phyloP scores from a whole-genome alignment of 2,888 invertebrate species.

The Hanleya hanleyi region DNA sequence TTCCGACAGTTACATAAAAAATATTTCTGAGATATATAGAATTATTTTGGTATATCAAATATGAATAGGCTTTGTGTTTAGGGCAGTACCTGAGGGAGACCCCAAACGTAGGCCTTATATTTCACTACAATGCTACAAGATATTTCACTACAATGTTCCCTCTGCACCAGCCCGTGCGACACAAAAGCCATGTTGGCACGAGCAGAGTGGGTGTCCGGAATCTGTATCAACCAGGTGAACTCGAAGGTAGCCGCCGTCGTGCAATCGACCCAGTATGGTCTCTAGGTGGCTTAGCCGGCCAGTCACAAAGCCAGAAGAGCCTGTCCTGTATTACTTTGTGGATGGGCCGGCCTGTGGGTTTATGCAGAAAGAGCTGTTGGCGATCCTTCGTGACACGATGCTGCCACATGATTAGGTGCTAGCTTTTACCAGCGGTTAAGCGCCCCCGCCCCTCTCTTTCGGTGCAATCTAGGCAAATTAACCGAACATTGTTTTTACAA shows the following conservation, averaged over 20 bases:
- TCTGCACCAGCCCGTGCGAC: background rate
- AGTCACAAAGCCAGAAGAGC: slow-evolving; percentile 4
- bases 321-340: slow-evolving; percentile 16
- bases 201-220: background rate
- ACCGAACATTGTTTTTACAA: background rate
- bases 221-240: background rate
- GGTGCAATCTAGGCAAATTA: background rate
- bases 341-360: slow-evolving; percentile 14
- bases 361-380: slow-evolving; percentile 19
- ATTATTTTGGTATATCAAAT: too few species aligned
- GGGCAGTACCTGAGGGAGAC: too few species aligned
- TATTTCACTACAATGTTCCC: background rate
- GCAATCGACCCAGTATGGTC: slow-evolving; percentile 27
- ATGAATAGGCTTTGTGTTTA: too few species aligned
- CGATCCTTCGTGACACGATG: slow-evolving; percentile 18
- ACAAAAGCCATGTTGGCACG: background rate
- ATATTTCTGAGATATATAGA: too few species aligned
- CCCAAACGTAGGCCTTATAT: too few species aligned
- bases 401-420: slow-evolving; percentile 3
- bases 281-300: background rate
- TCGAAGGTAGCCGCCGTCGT: slow-evolving; percentile 21
- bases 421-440: background rate
- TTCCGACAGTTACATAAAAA: too few species aligned
- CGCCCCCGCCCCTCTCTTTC: background rate
- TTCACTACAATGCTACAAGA: background rate